A percentile compares a stretch with the other conserved stretches of the same genome.
Conservation (phyloP, 2,888 invertebrate species). For the Opisthograptis luteolata region DNA sequence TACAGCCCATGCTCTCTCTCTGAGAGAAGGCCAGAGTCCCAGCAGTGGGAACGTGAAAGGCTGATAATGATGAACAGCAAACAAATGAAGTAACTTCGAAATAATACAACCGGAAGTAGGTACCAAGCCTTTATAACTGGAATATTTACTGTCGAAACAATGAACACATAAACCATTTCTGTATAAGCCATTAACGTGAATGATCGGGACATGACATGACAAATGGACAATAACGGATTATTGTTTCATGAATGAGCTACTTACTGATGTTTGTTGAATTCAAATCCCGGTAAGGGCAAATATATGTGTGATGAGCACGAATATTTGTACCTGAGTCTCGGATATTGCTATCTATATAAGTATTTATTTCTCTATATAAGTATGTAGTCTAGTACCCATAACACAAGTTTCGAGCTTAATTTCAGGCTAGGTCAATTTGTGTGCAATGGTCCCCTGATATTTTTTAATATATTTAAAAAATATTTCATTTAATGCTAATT, state of each 20-base stretch:
- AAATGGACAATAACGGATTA: constrained; percentile 42
- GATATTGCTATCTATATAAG: too few relatives aligned
- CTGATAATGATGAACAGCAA: not conserved
- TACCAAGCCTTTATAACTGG: constrained; percentile 4
- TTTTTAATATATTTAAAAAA: too few relatives aligned
- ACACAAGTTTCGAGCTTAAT: too few relatives aligned
- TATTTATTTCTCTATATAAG: too few relatives aligned
- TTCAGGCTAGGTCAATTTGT: too few relatives aligned
- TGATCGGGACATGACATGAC: constrained; percentile 53
- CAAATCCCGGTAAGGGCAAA: constrained; percentile 12
- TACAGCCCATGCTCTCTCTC: too few relatives aligned
- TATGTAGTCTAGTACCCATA: too few relatives aligned
- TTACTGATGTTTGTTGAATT: not conserved
- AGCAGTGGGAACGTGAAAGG: not conserved
- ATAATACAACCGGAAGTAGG: constrained; percentile 17
- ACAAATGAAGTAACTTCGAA: constrained; percentile 5
- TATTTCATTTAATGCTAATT: too few relatives aligned
- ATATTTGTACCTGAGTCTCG: too few relatives aligned
- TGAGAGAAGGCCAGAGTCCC: too few relatives aligned
- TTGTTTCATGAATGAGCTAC: not conserved
- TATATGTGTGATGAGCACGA: too few relatives aligned
- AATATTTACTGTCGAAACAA: constrained; percentile 75
- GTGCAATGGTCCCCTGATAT: too few relatives aligned
- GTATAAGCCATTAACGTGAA: constrained; percentile 74
- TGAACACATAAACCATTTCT: constrained; percentile 76